phyloP scores from a whole-genome alignment of 2,888 invertebrate species.

The Coelogynopora nodosa region DNA sequence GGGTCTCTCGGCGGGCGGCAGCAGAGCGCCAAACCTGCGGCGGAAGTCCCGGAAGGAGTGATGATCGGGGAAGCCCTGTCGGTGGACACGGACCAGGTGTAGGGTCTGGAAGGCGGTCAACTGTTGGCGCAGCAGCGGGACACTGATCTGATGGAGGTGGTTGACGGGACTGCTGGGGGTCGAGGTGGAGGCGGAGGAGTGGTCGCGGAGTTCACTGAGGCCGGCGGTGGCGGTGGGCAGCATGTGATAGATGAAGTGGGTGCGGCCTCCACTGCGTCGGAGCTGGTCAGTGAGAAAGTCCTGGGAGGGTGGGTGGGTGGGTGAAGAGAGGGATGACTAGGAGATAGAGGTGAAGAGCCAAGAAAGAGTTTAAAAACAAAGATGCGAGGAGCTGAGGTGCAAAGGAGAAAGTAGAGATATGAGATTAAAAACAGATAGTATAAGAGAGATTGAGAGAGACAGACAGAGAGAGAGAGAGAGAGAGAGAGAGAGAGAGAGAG shows the following conservation, averaged over 20 bases:
- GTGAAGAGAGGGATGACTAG: not conserved
- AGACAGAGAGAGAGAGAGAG: too few species aligned
- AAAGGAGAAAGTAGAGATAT: too few species aligned
- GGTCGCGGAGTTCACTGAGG: constrained; percentile 64
- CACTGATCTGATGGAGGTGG: constrained; percentile 67
- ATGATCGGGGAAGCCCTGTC: constrained; percentile 87
- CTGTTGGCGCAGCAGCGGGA: constrained; percentile 74
- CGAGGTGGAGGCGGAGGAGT: constrained; percentile 49
- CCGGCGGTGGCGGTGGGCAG: constrained; percentile 76
- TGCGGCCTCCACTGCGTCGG: constrained; percentile 68
- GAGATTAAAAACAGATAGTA: too few species aligned
- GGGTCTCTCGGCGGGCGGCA: constrained; percentile 54
- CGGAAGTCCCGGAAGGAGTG: constrained; percentile 83
- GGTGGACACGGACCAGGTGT: constrained; percentile 80
- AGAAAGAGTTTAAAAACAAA: too few species aligned
- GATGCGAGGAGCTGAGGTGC: too few species aligned
- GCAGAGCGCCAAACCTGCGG: constrained; percentile 70
- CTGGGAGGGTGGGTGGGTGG: constrained; percentile 52
- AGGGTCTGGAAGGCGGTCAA: constrained; percentile 83
- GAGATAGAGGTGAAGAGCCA: too few species aligned
- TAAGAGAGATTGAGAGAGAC: too few species aligned
- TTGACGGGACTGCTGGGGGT: constrained; percentile 49
- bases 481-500: too few species aligned
- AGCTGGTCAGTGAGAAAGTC: constrained; percentile 87
- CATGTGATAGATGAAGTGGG: constrained; percentile 81